phyloP scores from a whole-genome alignment of 2,113 vertebrate genomes.

The Nerophis lumbriciformis region DNA sequence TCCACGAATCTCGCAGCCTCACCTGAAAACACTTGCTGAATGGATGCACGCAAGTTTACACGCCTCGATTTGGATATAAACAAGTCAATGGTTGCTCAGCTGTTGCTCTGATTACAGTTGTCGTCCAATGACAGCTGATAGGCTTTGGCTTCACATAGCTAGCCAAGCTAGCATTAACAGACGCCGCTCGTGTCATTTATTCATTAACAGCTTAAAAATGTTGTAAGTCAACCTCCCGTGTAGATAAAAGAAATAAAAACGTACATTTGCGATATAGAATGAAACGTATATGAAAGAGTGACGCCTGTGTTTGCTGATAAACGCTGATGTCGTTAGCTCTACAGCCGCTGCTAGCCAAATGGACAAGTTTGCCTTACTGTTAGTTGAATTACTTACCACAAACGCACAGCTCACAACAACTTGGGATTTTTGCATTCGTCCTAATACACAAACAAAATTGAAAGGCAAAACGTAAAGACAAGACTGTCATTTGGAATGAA shows the following conservation, averaged over 20 bases:
- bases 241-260: background rate
- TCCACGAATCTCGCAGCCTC: constrained; percentile 28
- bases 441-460: background rate
- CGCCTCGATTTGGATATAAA: no score
- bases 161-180: constrained; percentile 17
- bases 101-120: background rate
- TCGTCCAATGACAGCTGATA: constrained; percentile 40
- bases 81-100: background rate
- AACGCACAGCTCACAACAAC: background rate
- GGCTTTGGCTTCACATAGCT: constrained; percentile 30
- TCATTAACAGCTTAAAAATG: background rate
- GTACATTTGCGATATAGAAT: background rate
- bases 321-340: constrained; percentile 25
- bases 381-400: no score
- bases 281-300: background rate
- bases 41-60: background rate
- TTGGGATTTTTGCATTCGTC: background rate
- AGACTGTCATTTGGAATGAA: background rate
- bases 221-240: background rate
- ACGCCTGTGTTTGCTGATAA: background rate
- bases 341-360: constrained; percentile 34
- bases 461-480: background rate
- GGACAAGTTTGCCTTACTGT: constrained; percentile 8
- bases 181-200: background rate
- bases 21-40: constrained; percentile 14